phyloP scores from a whole-genome alignment of 2,113 vertebrate species.

The Grantiella picta region DNA sequence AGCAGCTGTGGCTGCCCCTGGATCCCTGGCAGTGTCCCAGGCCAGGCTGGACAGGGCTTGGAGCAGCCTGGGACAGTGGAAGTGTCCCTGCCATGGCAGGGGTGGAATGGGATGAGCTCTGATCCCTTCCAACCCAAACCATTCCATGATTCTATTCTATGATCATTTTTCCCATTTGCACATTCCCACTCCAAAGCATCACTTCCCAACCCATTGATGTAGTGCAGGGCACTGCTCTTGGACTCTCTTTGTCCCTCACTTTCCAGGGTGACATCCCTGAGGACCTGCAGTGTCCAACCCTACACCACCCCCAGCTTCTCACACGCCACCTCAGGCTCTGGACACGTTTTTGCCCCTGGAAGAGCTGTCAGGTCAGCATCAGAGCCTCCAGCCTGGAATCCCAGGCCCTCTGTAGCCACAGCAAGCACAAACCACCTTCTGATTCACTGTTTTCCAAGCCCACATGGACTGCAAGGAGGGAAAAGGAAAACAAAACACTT shows the following conservation, averaged over 20 bases:
- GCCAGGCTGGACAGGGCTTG: neutral
- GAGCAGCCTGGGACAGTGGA: neutral
- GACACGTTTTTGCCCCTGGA: neutral
- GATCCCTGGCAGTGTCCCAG: neutral
- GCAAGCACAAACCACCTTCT: neutral
- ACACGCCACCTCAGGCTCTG: neutral
- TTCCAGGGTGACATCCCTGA: neutral
- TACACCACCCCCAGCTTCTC: neutral
- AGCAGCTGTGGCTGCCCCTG: neutral
- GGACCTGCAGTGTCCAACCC: neutral
- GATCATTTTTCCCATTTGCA: neutral
- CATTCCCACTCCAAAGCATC: neutral
- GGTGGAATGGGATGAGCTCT: rapidly evolving
- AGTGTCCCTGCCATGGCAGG: neutral
- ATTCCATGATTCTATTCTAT: neutral
- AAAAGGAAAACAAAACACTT: conserved; percentile 27
- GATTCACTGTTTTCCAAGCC: neutral
- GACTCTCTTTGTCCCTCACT: neutral
- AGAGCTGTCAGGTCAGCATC: neutral
- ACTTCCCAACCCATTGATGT: neutral
- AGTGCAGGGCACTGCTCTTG: neutral
- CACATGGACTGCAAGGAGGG: neutral
- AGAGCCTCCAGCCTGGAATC: neutral
- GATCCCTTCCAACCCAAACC: neutral
- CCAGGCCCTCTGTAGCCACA: neutral